A percentile compares a stretch with the other conserved stretches of the same genome.
Conservation (phyloP, 2,888 invertebrate genomes). For the Lomographa bimaculata region DNA sequence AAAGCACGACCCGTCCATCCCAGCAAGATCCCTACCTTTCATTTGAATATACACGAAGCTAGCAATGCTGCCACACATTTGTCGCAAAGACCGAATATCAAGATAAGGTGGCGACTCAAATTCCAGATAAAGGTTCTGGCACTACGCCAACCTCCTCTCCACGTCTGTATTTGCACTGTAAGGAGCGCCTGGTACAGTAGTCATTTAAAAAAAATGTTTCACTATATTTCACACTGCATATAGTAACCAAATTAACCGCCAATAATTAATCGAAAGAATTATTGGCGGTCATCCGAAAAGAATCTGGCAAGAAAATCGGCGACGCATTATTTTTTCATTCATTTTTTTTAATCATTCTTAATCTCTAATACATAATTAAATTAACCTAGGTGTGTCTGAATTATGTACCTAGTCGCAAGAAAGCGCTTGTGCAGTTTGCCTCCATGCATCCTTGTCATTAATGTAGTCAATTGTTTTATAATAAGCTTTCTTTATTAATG, state of each 20-base stretch:
- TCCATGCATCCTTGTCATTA: too few relatives aligned
- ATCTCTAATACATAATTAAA: too few relatives aligned
- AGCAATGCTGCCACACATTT: conserved; percentile 32
- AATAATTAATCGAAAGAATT: background rate
- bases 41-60: conserved; percentile 35
- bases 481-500: too few relatives aligned
- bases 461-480: too few relatives aligned
- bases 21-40: conserved; percentile 40
- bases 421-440: too few relatives aligned
- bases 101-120: conserved; percentile 52
- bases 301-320: too few relatives aligned
- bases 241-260: background rate
- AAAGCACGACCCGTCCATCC: conserved; percentile 47
- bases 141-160: conserved; percentile 54
- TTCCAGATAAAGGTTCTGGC: conserved; percentile 60
- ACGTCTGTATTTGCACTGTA: conserved; percentile 47
- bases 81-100: conserved; percentile 43
- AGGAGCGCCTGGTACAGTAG: conserved; percentile 34
- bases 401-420: too few relatives aligned
- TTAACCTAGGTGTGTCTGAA: too few relatives aligned
- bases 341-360: too few relatives aligned
- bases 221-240: conserved; percentile 9
- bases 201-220: conserved; percentile 45
- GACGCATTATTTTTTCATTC: too few relatives aligned
- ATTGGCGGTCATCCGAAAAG: too few relatives aligned